Evolutionary conservation across 2,113 vertebrate genomes (phyloP), one percentile per base, ranked within the genome.

Genomic region (Eudyptes chrysolophus): DNA sequence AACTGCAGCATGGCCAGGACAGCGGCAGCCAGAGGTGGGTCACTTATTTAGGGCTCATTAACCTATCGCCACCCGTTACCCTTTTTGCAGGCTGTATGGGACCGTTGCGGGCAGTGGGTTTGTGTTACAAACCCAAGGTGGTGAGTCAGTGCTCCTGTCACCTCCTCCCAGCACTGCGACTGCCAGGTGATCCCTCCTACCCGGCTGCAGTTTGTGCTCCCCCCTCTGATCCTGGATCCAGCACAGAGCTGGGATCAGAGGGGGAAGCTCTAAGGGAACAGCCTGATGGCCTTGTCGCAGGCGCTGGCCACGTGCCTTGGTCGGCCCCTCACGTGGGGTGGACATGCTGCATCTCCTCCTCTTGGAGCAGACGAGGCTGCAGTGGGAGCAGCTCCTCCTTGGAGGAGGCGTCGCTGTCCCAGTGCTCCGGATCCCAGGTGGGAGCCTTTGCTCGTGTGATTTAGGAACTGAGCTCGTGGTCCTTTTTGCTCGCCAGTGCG

Each of bases 291-390:
- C 42, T 52, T 42, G 36, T 57, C 36, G 52, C n/a, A 64, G 8
- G 21, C 54, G 14, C 38, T 10, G 29, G 27, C 57, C 57, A 8
- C 0, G 0, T 38, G 57, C 51, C 20, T 42, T 14, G 60, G 58
- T 6, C 2, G 2, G 34, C 30, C 27, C 61, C 7, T 65, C 4
- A 5, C 0, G 0, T 54, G 71, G 54, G 60, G 29, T 5, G 22
- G 32, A 7, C 4, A 6, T 10, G 36, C 18, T 80, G 72, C 8
- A 19, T 70, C 49, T 75, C 29, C 34, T 79, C 17, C 10, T 34
- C 29, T 38, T 60, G 64, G 38, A 61, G 17, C 11, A 46, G 55
- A 27, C 1, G 6, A 54, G 27, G 34, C 18, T 29, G 42, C 5
- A 16, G 42, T 42, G n/a, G 19, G n/a, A 57, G n/a, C 58, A n/a